Conservation (phyloP, 2,113 vertebrate species). For the Vulpes ferrilata region DNA sequence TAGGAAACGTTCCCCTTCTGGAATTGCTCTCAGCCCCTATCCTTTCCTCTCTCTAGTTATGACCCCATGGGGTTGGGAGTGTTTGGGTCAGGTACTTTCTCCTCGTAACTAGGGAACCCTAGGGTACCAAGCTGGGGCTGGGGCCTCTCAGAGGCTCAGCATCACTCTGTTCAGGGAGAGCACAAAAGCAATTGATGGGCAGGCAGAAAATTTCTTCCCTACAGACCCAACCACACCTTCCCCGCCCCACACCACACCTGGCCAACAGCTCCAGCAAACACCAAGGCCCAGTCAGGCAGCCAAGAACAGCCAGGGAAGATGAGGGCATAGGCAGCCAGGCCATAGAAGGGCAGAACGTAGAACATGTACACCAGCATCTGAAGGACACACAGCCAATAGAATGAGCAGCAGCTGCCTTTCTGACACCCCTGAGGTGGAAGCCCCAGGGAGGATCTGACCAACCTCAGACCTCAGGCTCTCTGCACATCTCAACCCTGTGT, state of each 20-base stretch:
- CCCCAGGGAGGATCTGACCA: not conserved
- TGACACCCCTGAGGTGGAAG: not conserved
- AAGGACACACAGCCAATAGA: not conserved
- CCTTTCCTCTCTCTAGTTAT: not conserved
- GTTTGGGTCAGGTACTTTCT: not conserved
- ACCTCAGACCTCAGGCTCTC: not conserved
- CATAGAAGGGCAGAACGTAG: conserved; percentile 91
- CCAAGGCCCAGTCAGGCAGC: conserved; percentile 93
- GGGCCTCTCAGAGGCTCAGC: not conserved
- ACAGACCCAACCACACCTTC: not conserved
- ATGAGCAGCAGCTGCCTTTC: not conserved
- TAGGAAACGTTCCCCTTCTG: not conserved
- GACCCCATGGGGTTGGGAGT: not conserved
- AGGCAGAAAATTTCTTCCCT: not conserved
- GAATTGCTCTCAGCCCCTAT: not conserved
- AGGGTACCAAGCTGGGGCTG: not conserved
- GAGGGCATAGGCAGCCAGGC: conserved; percentile 90
- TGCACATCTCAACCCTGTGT: not conserved
- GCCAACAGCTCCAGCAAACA: conserved; percentile 91
- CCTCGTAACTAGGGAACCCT: not conserved
- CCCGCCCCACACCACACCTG: conserved; percentile 90
- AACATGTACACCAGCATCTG: conserved; percentile 95
- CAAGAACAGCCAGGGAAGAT: conserved; percentile 92
- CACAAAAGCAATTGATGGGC: not conserved
- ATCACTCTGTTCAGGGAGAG: not conserved